Conservation (phyloP, 2,888 invertebrate species). For the Hirtodrosophila alboralis region DNA sequence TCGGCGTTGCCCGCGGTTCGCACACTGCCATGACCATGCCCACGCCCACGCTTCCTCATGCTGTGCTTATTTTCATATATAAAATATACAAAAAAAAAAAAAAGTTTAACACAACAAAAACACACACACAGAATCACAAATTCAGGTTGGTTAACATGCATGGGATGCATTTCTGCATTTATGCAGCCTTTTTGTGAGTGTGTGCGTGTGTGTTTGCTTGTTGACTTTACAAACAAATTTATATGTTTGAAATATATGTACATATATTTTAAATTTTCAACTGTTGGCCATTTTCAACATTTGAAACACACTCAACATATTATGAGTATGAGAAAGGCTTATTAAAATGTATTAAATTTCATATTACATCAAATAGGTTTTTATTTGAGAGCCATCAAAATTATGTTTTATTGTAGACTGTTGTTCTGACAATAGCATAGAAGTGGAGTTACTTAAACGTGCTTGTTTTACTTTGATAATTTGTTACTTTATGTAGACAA, state of each 20-base stretch:
- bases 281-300: neutral
- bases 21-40: slow-evolving; percentile 7
- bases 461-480: too few species aligned
- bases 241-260: slow-evolving; percentile 9
- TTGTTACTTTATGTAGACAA: too few species aligned
- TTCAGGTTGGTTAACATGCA: slow-evolving; percentile 31
- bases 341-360: too few species aligned
- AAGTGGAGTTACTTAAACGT: too few species aligned
- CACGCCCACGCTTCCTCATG: neutral
- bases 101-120: slow-evolving; percentile 21
- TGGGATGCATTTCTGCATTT: slow-evolving; percentile 40
- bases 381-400: too few species aligned
- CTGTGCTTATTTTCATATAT: slow-evolving; percentile 41
- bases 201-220: neutral
- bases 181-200: neutral
- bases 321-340: too few species aligned
- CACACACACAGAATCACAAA: slow-evolving; percentile 21
- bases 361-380: too few species aligned
- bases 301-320: neutral
- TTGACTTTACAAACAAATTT: slow-evolving; percentile 34
- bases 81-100: slow-evolving; percentile 29
- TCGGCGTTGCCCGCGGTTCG: slow-evolving; percentile 27
- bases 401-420: too few species aligned
- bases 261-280: slow-evolving; percentile 2
- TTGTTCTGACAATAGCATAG: too few species aligned